A percentile compares a stretch with the other conserved stretches of the same genome.
Conservation (phyloP, 2,797 vertebrate species). For the Lophotriccus pileatus region DNA sequence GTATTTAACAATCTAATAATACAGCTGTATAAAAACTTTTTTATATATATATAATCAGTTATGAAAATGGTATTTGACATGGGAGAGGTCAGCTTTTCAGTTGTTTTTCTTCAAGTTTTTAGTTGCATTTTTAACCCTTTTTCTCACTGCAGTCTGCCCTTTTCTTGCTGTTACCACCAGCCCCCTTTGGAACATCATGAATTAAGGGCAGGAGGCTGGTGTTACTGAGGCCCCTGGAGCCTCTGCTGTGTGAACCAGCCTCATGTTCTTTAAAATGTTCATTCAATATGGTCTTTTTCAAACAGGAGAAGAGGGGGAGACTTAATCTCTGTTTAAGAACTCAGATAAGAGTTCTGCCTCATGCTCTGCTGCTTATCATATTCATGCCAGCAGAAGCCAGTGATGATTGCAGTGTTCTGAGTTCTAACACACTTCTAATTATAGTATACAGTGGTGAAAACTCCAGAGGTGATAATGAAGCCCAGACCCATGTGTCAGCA, state of each 20-base stretch:
- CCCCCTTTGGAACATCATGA: not conserved
- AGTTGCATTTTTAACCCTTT: not conserved
- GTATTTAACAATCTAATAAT: not conserved
- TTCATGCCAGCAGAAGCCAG: not conserved
- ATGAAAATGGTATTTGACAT: not conserved
- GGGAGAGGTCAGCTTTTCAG: not conserved
- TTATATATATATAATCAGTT: not conserved
- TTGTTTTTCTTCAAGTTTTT: not conserved
- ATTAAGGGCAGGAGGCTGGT: not conserved
- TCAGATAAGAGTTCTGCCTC: not conserved
- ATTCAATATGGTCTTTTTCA: not conserved
- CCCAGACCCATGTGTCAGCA: not conserved
- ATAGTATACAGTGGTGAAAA: conserved; percentile 2
- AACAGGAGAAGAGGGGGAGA: not conserved
- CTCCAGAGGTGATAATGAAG: not conserved
- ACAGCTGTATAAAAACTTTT: not conserved
- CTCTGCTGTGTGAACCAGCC: not conserved
- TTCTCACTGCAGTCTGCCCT: not conserved
- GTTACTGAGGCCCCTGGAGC: not conserved
- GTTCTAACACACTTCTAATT: conserved; percentile 23
- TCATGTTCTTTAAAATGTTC: not conserved
- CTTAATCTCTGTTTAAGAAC: not conserved
- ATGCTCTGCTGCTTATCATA: not conserved
- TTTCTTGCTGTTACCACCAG: not conserved
- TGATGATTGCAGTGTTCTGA: not conserved